Conservation (phyloP, 2,797 vertebrate species). For the Gastrophryne carolinensis region DNA sequence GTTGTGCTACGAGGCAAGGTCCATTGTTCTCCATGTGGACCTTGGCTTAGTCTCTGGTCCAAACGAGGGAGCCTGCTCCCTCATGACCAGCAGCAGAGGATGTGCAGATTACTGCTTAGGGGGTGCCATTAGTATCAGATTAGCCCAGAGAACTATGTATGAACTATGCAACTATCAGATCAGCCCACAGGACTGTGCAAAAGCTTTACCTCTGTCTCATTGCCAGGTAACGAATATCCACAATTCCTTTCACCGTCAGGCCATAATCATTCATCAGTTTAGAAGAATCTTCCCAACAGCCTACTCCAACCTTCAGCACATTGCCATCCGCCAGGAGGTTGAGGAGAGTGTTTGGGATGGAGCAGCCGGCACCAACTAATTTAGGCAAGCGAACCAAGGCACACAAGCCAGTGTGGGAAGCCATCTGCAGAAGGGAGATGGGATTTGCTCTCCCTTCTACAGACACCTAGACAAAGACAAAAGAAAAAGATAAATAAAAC, state of each 20-base stretch:
- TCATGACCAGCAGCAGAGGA: too few relatives aligned
- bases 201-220: constrained; percentile 79
- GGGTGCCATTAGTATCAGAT: too few relatives aligned
- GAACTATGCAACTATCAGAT: too few relatives aligned
- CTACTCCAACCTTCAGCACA: constrained; percentile 90
- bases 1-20: too few relatives aligned
- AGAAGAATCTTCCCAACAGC: constrained; percentile 88
- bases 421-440: constrained; percentile 89
- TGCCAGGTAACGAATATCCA: constrained; percentile 90
- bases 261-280: constrained; percentile 84
- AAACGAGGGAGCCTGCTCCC: too few relatives aligned
- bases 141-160: too few relatives aligned
- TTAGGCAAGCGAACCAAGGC: constrained; percentile 81
- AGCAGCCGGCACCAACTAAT: constrained; percentile 66
- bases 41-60: too few relatives aligned
- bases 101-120: too few relatives aligned
- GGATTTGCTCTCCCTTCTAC: constrained; percentile 76
- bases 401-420: constrained; percentile 83
- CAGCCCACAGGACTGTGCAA: too few relatives aligned
- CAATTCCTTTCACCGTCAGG: constrained; percentile 73
- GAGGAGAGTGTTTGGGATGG: constrained; percentile 76
- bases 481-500: too few relatives aligned
- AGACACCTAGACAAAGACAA: constrained; percentile 74
- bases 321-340: constrained; percentile 76
- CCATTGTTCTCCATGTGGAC: too few relatives aligned